These are phyloP conservation scores for Ardeotis arabs DNA, from an alignment of 2,113 vertebrate genomes.

Conservation along the genomic window DNA sequence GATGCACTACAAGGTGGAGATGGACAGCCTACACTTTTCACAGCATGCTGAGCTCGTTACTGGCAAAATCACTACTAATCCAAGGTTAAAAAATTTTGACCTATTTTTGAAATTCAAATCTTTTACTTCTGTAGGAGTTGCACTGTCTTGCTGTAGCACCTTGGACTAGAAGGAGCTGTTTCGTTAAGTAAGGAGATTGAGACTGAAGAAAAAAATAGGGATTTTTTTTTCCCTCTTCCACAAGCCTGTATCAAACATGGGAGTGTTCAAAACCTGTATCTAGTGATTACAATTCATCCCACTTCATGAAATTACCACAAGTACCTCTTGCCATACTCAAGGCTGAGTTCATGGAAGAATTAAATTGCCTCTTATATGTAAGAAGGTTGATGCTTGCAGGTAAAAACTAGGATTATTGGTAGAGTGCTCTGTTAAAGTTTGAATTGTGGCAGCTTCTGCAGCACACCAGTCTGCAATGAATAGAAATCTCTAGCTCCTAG, in stretches of 20 bases:
- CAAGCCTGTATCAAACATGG: not conserved
- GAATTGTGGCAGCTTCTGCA: not conserved
- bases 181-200: not conserved
- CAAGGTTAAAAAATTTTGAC: not conserved
- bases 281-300: slow-evolving; percentile 15
- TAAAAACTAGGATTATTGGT: slow-evolving; percentile 29
- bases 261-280: not conserved
- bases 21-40: not conserved
- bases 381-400: slow-evolving; percentile 26
- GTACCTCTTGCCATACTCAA: slow-evolving; percentile 26
- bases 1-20: not conserved
- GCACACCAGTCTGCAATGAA: not conserved
- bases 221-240: not conserved
- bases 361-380: slow-evolving; percentile 43
- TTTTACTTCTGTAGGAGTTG: not conserved
- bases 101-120: not conserved
- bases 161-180: not conserved
- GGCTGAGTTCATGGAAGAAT: slow-evolving; percentile 16
- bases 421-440: not conserved
- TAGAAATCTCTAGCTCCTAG: not conserved
- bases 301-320: slow-evolving; percentile 43
- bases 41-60: not conserved
- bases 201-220: not conserved
- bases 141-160: not conserved
- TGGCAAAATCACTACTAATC: not conserved